phyloP scores from a whole-genome alignment of 2,113 vertebrate genomes.

The Brachypodius melanocephalos region DNA sequence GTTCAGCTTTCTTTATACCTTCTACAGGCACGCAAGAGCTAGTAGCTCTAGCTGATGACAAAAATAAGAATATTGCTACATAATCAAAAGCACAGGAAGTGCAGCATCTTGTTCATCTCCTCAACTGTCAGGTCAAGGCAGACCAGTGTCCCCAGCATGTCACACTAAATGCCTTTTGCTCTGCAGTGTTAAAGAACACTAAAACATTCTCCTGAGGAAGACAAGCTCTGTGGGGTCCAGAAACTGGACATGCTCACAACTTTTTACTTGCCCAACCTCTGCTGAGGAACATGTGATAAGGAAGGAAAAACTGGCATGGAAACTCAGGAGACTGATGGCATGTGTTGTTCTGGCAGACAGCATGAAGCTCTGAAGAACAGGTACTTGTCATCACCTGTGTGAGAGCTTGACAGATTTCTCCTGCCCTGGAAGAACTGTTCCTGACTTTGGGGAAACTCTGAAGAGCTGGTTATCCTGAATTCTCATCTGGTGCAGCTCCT shows the following conservation, averaged over 20 bases:
- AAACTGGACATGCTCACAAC: not conserved
- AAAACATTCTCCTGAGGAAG: not conserved
- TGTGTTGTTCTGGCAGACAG: not conserved
- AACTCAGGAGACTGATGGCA: not conserved
- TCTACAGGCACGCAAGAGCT: not conserved
- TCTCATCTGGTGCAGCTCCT: conserved; percentile 84
- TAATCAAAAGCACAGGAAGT: not conserved
- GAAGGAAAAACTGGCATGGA: not conserved
- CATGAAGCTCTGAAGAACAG: not conserved
- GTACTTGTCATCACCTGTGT: conserved; percentile 78
- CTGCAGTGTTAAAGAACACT: not conserved
- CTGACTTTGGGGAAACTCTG: conserved; percentile 79
- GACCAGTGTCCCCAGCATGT: not conserved
- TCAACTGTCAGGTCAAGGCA: not conserved
- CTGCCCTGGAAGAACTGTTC: conserved; percentile 81
- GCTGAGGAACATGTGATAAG: not conserved
- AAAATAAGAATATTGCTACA: not conserved
- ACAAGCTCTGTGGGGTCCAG: not conserved
- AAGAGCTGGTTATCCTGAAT: conserved; percentile 84
- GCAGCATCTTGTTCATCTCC: not conserved
- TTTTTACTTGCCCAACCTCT: not conserved
- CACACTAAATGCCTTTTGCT: not conserved
- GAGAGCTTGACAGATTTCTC: conserved; percentile 79
- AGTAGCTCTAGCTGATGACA: not conserved
- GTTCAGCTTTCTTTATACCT: not conserved